A percentile compares a stretch with the other conserved stretches of the same genome.
phyloP scores from a whole-genome alignment of 1,140 invertebrate species.

The Diabrotica undecimpunctata region DNA sequence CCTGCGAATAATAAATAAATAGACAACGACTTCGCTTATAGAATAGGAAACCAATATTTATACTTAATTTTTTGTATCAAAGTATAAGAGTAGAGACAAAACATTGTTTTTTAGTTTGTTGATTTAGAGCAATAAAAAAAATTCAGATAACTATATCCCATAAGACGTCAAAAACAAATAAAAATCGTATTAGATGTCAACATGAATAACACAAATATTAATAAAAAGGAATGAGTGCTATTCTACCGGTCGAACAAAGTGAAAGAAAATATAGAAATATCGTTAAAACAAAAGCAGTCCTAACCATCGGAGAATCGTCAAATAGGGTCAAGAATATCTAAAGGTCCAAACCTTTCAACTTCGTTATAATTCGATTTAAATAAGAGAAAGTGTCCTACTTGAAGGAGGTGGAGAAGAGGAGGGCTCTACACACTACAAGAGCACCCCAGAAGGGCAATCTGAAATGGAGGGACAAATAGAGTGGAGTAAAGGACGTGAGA shows the following conservation, averaged over 20 bases:
- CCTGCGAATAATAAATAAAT: too few relatives aligned
- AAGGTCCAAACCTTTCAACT: constrained; percentile 34
- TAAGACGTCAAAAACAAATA: too few relatives aligned
- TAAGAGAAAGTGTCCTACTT: constrained; percentile 44
- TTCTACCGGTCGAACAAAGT: not conserved
- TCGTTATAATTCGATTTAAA: constrained; percentile 48
- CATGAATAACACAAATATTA: too few relatives aligned
- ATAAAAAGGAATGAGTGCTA: not conserved
- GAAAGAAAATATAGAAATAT: constrained; percentile 12
- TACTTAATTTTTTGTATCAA: too few relatives aligned
- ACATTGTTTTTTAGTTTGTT: too few relatives aligned
- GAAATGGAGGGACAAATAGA: constrained; percentile 33
- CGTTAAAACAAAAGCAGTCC: constrained; percentile 14
- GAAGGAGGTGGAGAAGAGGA: constrained; percentile 27
- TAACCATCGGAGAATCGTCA: constrained; percentile 23
- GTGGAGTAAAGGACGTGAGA: constrained; percentile 34
- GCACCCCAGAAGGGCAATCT: constrained; percentile 37
- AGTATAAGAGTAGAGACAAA: too few relatives aligned
- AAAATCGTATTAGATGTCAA: too few relatives aligned
- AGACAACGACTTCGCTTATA: too few relatives aligned
- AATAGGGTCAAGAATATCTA: constrained; percentile 25
- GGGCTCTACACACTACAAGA: too few relatives aligned
- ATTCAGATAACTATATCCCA: too few relatives aligned
- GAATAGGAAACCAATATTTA: too few relatives aligned
- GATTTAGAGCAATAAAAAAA: too few relatives aligned